Conservation (phyloP, 2,888 invertebrate species). For the Dioctria linearis region DNA sequence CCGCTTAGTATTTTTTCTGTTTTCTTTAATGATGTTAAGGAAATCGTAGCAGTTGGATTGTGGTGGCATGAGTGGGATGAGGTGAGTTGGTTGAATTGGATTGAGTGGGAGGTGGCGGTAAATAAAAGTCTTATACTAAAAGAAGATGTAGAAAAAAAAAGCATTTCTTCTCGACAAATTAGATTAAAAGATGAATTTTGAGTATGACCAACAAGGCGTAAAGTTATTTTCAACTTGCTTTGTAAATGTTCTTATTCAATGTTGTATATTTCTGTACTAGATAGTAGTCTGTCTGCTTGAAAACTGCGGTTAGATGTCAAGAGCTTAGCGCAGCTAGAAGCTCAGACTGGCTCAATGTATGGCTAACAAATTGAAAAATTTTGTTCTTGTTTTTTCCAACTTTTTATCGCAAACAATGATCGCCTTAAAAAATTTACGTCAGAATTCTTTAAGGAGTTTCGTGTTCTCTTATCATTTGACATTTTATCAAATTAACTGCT, state of each 20-base stretch:
- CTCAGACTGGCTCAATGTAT: too few relatives aligned
- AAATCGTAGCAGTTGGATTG: neutral
- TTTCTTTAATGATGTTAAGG: slow-evolving; percentile 37
- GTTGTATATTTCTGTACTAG: neutral
- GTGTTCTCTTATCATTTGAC: slow-evolving; percentile 45
- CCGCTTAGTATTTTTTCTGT: slow-evolving; percentile 35
- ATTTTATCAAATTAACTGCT: slow-evolving; percentile 49
- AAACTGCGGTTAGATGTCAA: neutral
- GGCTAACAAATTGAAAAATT: slow-evolving; percentile 39
- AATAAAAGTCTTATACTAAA: too few relatives aligned
- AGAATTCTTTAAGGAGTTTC: slow-evolving; percentile 14
- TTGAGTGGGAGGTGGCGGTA: too few relatives aligned
- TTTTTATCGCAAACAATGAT: neutral
- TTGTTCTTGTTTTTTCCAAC: neutral
- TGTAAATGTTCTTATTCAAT: neutral
- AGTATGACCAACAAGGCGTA: neutral
- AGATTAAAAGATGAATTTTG: slow-evolving; percentile 35
- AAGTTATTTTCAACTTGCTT: neutral
- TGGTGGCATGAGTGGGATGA: neutral
- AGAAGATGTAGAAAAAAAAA: too few relatives aligned
- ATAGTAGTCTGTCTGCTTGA: neutral
- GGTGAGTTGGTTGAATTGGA: neutral
- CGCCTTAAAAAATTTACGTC: slow-evolving; percentile 43
- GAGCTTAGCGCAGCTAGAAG: too few relatives aligned
- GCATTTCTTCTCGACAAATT: slow-evolving; percentile 18